Base-by-base conservation (phyloP, 1,140 invertebrate genomes). In the Temnothorax curvispinosus region DNA sequence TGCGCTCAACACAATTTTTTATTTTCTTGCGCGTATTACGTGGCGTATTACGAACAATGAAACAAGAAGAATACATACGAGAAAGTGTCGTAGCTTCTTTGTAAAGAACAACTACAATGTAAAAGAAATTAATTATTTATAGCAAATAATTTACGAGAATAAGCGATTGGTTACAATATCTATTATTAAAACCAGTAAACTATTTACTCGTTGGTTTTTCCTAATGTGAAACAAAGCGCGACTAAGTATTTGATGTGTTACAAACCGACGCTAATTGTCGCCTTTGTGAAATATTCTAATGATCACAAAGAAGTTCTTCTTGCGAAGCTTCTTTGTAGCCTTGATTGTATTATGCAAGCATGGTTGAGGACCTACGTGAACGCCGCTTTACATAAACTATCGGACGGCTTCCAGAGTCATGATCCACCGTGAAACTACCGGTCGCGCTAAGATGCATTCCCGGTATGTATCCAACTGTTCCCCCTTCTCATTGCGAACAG, bases 401-500 rank as follows among this genome's bases (percentile, higher is more conserved):
- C 21, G 35, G n/a, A 69, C 13, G 27, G 47, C 35, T 54, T 44
- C 38, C 58, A 62, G 58, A 56, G 11, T 74, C 11, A 11, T 35
- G 11, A 52, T 80, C 35, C 13, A 44, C 15, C 27, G 52, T 65
- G 41, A 82, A 82, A 82, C 27, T 67, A 52, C 32, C 62, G 76
- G 80, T 84, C 69, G 41, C 69, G 80, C 69, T 60, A 75, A 84
- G 41, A 84, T 84, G 80, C 80, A 38, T 74, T n/a, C 1, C 38
- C 6, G 80, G 80, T 82, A 82, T 82, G 80, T 74, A 54, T 81
- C 60, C 35, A 52, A 69, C 50, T 32, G 18, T 27, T n/a, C 47
- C n/a, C 41, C 50, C 18, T 72, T n/a, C 44, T 44, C 52, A 21
- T 44, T 41, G 21, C 35, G 50, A 47, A 58, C 2, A 41, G 21